A percentile compares a stretch with the other conserved stretches of the same genome.
These are phyloP conservation scores for Metallyticus violacea DNA, from an alignment of 2,888 invertebrate species.

Conservation along the genomic window DNA sequence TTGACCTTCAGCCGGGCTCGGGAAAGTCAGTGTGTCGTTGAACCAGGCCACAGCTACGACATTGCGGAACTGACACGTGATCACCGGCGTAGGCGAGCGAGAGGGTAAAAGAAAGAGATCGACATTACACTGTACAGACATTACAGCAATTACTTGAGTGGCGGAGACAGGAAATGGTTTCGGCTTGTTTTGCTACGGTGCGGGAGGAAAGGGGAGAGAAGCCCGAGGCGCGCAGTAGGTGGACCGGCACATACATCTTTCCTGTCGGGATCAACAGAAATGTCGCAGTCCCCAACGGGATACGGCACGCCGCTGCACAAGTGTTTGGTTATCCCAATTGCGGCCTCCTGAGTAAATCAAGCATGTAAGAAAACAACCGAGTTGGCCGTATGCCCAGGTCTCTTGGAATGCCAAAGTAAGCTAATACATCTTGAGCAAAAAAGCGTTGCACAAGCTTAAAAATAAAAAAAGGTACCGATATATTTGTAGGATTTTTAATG, in stretches of 20 bases:
- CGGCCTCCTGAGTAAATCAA: neutral
- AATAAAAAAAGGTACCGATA: no score
- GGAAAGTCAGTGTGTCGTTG: conserved; percentile 38
- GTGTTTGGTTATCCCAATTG: neutral
- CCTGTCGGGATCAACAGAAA: no score
- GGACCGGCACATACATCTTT: no score
- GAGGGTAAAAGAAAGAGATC: neutral
- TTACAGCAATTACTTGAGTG: neutral
- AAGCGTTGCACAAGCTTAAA: neutral
- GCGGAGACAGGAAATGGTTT: neutral
- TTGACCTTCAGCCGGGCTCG: conserved; percentile 35
- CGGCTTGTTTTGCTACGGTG: no score
- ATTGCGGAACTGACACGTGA: conserved; percentile 29
- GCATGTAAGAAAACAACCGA: neutral
- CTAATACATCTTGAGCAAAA: no score
- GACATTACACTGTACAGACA: neutral
- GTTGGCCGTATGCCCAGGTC: neutral
- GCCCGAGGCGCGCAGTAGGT: neutral
- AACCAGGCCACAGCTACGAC: conserved; percentile 30
- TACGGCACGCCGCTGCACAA: no score
- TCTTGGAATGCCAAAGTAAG: neutral
- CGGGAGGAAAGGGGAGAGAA: no score
- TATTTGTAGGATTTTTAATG: no score
- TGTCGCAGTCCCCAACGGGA: no score
- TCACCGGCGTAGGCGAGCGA: conserved; percentile 3